These are phyloP conservation scores for Druon quercuslanigerum DNA, from an alignment of 1,140 invertebrate species.

Conservation along the genomic window DNA sequence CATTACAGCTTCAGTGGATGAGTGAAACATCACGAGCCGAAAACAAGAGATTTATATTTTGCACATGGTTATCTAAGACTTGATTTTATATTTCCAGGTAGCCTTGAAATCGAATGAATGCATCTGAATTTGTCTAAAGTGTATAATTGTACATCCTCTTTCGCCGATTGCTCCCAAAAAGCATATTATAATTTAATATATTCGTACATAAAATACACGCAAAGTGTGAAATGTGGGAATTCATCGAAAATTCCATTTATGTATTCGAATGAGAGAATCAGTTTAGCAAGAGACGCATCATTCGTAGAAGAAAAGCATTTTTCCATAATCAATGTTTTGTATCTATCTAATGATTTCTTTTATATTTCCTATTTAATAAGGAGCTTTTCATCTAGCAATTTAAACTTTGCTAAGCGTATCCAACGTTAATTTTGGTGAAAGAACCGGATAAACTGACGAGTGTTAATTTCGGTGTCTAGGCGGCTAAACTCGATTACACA, in stretches of 20 bases:
- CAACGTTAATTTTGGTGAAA: neutral
- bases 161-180: neutral
- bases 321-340: conserved; percentile 8
- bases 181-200: neutral
- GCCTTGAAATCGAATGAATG: neutral
- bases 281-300: neutral
- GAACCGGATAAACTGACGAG: conserved; percentile 5
- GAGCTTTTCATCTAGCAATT: no score
- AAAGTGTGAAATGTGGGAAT: no score
- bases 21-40: conserved; percentile 12
- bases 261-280: neutral
- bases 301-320: conserved; percentile 12
- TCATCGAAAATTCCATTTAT: neutral
- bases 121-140: neutral
- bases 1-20: neutral
- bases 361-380: neutral
- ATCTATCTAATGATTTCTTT: neutral
- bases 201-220: neutral
- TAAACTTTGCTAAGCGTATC: neutral
- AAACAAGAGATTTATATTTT: conserved; percentile 23
- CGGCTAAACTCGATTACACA: neutral
- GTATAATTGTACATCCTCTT: neutral
- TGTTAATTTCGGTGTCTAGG: conserved; percentile 1
- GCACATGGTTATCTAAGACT: conserved; percentile 7
- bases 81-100: conserved; percentile 6